Evolutionary conservation across 35 echinoderm and acorn worm species (phyloP).

Genomic region (Diadema setosum): DNA sequence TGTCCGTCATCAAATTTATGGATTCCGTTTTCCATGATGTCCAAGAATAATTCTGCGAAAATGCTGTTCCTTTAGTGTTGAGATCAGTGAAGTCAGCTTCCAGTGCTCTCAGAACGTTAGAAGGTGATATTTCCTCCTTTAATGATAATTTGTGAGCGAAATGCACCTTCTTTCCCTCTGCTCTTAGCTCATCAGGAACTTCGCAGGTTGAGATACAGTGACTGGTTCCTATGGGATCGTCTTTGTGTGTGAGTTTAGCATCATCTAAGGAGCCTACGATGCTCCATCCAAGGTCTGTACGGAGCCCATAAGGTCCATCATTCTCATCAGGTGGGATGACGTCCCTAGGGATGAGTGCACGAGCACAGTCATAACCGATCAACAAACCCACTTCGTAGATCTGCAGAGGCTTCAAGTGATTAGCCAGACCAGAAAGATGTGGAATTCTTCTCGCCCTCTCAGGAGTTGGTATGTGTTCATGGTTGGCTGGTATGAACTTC

Average conservation of each 20-base stretch:
- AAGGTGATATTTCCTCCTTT: neutral
- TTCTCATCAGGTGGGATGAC: neutral
- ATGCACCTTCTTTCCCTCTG: neutral
- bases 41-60: neutral
- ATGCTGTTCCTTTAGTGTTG: neutral
- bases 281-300: slow-evolving; percentile 60
- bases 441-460: neutral
- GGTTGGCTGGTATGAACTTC: neutral
- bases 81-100: neutral
- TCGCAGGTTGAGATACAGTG: neutral
- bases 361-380: slow-evolving; percentile 52
- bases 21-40: neutral
- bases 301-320: slow-evolving; percentile 34
- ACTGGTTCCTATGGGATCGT: slow-evolving; percentile 1
- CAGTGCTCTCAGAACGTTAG: neutral
- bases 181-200: neutral
- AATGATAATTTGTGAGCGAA: neutral
- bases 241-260: neutral
- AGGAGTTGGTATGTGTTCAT: no score
- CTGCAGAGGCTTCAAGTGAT: neutral
- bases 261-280: slow-evolving; percentile 48
- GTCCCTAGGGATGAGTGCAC: neutral
- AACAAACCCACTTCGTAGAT: slow-evolving; percentile 7
- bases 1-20: neutral
- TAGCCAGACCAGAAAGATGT: neutral